A percentile compares a stretch with the other conserved stretches of the same genome.
These are phyloP conservation scores for Dinoponera quadriceps DNA, from an alignment of 1,140 invertebrate species.

Conservation along the genomic window DNA sequence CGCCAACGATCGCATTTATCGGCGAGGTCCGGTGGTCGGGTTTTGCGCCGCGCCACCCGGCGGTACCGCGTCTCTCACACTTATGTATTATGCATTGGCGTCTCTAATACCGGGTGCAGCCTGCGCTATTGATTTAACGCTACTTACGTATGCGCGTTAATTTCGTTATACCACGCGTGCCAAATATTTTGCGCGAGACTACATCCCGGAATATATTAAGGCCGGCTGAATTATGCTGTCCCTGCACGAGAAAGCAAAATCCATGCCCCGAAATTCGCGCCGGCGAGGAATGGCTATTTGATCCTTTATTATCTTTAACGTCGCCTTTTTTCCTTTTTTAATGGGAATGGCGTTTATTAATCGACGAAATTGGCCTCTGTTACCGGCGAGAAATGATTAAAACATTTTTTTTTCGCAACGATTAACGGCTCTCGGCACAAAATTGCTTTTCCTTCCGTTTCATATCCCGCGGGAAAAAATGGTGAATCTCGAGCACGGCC, in stretches of 20 bases:
- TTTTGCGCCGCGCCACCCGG: conserved; percentile 35
- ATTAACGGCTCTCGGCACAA: no score
- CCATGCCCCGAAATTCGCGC: not conserved
- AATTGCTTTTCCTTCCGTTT: no score
- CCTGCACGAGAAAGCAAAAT: conserved; percentile 24
- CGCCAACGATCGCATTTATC: conserved; percentile 52
- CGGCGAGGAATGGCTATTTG: not conserved
- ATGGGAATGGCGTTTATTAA: not conserved
- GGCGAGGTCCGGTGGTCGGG: conserved; percentile 42
- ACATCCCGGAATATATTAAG: conserved; percentile 43
- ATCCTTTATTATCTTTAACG: not conserved
- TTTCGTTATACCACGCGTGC: conserved; percentile 48
- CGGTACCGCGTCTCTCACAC: conserved; percentile 11
- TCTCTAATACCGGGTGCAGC: conserved; percentile 49
- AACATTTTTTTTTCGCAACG: no score
- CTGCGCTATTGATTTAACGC: conserved; percentile 58
- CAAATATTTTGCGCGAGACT: conserved; percentile 54
- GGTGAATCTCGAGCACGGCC: no score
- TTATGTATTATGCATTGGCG: conserved; percentile 60
- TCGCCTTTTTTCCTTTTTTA: not conserved
- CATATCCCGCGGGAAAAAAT: no score
- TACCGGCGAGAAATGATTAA: no score
- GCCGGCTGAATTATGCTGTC: conserved; percentile 14
- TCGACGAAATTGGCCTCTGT: not conserved
- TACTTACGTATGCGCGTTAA: conserved; percentile 62